These are phyloP conservation scores for Acanthisitta chloris DNA, from an alignment of 2,113 vertebrate species.

Conservation along the genomic window DNA sequence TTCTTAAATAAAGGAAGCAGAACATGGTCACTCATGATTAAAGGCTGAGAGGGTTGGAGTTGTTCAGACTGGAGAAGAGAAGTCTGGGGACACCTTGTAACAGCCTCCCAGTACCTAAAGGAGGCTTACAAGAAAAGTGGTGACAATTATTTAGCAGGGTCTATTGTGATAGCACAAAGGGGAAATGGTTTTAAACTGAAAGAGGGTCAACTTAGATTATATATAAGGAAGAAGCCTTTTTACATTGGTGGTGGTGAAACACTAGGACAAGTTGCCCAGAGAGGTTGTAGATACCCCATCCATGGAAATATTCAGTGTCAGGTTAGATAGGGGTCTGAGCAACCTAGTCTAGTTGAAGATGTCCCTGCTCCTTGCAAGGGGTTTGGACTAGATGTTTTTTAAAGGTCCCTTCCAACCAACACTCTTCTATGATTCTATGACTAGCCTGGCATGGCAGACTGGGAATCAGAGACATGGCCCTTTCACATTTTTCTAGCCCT, in stretches of 20 bases:
- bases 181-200: background rate
- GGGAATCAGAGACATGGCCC: background rate
- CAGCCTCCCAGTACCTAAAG: background rate
- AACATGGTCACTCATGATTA: background rate
- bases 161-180: background rate
- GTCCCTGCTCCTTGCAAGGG: background rate
- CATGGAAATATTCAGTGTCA: background rate
- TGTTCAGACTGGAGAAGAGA: background rate
- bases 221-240: background rate
- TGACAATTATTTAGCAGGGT: background rate
- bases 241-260: background rate
- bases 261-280: background rate
- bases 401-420: background rate
- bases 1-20: background rate
- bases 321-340: background rate
- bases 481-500: background rate
- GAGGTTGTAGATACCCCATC: fast-evolving
- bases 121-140: background rate
- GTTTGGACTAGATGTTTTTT: background rate
- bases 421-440: background rate
- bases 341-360: background rate
- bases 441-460: background rate
- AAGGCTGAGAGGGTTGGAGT: background rate
- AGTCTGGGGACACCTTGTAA: background rate
- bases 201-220: background rate